A percentile compares a stretch with the other conserved stretches of the same genome.
Conservation (phyloP, 2,888 invertebrate species). For the Hipparchia semele region DNA sequence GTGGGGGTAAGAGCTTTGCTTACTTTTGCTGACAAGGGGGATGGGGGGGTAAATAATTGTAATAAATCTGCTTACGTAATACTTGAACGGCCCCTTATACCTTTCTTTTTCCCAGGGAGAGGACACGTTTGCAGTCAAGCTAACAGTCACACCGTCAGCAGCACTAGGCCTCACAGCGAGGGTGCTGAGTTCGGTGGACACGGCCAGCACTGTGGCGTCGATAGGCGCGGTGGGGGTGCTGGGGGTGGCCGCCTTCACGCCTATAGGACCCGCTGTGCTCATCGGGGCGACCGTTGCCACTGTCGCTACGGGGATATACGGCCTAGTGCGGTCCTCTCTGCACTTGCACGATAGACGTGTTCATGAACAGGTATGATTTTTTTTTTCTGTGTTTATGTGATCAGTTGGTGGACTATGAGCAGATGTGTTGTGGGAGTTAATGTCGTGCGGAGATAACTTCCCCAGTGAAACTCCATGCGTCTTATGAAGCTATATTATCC, state of each 20-base stretch:
- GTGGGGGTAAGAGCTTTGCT: too few relatives aligned
- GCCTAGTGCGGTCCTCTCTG: slow-evolving; percentile 75
- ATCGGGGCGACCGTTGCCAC: slow-evolving; percentile 75
- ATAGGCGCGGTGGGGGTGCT: slow-evolving; percentile 78
- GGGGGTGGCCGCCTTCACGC: slow-evolving; percentile 76
- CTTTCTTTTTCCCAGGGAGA: slow-evolving; percentile 55
- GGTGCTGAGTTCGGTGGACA: slow-evolving; percentile 70
- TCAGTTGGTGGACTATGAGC: too few relatives aligned
- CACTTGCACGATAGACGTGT: slow-evolving; percentile 72
- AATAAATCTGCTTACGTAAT: too few relatives aligned
- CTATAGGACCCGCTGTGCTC: slow-evolving; percentile 75
- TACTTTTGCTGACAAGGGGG: too few relatives aligned
- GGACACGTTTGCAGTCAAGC: slow-evolving; percentile 62
- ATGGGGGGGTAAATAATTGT: too few relatives aligned
- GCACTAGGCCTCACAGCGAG: slow-evolving; percentile 65
- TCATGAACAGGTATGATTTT: slow-evolving; percentile 74
- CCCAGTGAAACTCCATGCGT: too few relatives aligned
- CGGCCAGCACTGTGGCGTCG: slow-evolving; percentile 69
- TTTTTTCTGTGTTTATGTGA: not conserved
- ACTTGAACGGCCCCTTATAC: too few relatives aligned
- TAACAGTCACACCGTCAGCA: slow-evolving; percentile 70
- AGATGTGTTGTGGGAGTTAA: too few relatives aligned
- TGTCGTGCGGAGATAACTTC: too few relatives aligned
- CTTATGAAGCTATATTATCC: too few relatives aligned
- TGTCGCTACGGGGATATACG: slow-evolving; percentile 76